phyloP scores from a whole-genome alignment of 1,140 invertebrate genomes.

The Pseudomyrmex gracilis region DNA sequence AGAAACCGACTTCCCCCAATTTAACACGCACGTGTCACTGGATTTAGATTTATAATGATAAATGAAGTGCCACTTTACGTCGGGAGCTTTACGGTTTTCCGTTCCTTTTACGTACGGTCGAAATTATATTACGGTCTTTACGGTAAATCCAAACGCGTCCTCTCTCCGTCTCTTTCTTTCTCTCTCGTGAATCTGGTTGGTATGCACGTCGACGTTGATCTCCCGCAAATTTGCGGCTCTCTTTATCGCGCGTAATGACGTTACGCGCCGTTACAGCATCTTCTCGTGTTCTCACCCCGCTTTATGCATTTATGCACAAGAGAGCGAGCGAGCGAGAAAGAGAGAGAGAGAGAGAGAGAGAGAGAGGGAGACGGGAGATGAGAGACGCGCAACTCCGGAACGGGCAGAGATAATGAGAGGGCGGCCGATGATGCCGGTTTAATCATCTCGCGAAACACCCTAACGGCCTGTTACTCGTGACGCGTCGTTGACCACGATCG shows the following conservation, averaged over 20 bases:
- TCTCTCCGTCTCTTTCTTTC: background rate
- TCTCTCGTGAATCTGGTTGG: conserved; percentile 36
- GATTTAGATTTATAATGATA: background rate
- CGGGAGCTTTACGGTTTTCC: background rate
- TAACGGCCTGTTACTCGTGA: conserved; percentile 65
- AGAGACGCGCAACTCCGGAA: conserved; percentile 37
- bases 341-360: conserved; percentile 19
- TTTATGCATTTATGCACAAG: conserved; percentile 75
- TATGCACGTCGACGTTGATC: conserved; percentile 53
- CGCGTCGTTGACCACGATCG: conserved; percentile 56
- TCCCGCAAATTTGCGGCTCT: conserved; percentile 66
- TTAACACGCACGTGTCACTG: too few species aligned
- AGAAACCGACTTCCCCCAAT: too few species aligned
- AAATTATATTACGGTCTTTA: conserved; percentile 29
- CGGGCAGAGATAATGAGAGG: conserved; percentile 70
- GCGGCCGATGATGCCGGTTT: conserved; percentile 70
- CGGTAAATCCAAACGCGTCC: conserved; percentile 38
- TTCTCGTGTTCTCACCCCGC: conserved; percentile 73
- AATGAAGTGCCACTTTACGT: conserved; percentile 4
- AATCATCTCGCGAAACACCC: conserved; percentile 73
- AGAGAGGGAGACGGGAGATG: conserved; percentile 34
- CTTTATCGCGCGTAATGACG: conserved; percentile 72
- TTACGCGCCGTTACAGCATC: conserved; percentile 73
- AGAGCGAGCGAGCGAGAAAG: background rate
- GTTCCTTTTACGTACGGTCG: background rate